These are phyloP conservation scores for Phacellophora camtschatica DNA, from an alignment of 30 jellyfish, hydroid and myxozoan genomes.

Conservation along the genomic window DNA sequence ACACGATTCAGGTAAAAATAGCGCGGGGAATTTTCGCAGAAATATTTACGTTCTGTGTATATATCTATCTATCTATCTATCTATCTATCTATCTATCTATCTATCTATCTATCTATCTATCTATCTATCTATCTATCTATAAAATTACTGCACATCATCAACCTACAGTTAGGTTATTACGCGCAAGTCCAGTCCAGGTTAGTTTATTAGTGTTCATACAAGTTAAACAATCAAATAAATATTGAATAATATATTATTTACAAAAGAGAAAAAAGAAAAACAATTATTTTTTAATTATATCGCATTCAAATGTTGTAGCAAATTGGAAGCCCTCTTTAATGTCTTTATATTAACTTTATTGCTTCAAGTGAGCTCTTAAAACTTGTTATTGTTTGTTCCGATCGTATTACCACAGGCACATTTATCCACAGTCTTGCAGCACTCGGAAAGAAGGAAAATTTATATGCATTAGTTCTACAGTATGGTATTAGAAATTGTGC, in stretches of 20 bases:
- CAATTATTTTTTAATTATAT: not conserved
- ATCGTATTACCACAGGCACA: slow-evolving; percentile 25
- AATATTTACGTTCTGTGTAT: too few species aligned
- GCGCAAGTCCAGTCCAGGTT: slow-evolving; percentile 45
- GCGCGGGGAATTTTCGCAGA: too few species aligned
- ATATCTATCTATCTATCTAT: too few species aligned
- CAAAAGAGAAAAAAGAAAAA: slow-evolving; percentile 14
- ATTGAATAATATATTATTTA: too few species aligned
- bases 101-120: too few species aligned
- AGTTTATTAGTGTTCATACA: slow-evolving; percentile 14
- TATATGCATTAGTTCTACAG: slow-evolving; percentile 20
- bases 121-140: not conserved
- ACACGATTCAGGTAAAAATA: too few species aligned
- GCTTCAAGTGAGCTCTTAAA: slow-evolving; percentile 44
- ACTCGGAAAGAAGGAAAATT: slow-evolving; percentile 27
- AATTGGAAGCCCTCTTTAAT: not conserved
- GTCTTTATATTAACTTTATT: slow-evolving; percentile 23
- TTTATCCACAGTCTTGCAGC: slow-evolving; percentile 46
- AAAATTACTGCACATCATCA: slow-evolving; percentile 4
- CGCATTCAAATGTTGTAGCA: not conserved
- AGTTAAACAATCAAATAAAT: not conserved
- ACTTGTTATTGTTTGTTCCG: slow-evolving; percentile 26
- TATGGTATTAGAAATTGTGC: slow-evolving; percentile 13
- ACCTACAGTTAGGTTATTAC: slow-evolving; percentile 47
- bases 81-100: too few species aligned